These are phyloP conservation scores for Melanocharis versteri DNA, from an alignment of 2,113 vertebrate species.

Conservation along the genomic window DNA sequence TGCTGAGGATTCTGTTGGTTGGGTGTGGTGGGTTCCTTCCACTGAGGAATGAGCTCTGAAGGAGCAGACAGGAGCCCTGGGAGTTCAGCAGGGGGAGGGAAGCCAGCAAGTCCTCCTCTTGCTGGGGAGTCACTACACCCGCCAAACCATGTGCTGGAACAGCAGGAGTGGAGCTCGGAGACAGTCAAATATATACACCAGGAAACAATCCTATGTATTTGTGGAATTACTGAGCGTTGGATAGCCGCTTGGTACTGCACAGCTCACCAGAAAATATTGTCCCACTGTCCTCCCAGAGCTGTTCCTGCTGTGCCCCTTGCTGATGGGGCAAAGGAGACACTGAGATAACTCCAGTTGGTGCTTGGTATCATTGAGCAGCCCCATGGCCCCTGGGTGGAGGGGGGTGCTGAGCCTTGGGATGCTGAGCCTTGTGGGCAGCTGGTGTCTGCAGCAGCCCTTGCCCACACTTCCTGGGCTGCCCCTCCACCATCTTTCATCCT, in stretches of 20 bases:
- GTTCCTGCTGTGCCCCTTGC: not conserved
- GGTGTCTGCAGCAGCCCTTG: not conserved
- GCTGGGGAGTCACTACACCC: not conserved
- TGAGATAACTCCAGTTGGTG: not conserved
- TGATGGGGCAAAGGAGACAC: not conserved
- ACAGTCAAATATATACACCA: fast-evolving
- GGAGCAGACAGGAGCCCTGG: not conserved
- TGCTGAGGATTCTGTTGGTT: not conserved
- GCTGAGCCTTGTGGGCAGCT: not conserved
- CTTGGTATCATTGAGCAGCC: fast-evolving
- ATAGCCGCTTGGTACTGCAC: too few relatives aligned
- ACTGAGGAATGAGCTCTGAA: not conserved
- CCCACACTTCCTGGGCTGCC: fast-evolving
- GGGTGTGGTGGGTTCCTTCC: not conserved
- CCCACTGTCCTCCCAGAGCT: not conserved
- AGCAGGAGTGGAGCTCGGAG: not conserved
- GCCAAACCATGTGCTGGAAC: not conserved
- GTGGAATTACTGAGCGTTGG: not conserved
- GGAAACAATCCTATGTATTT: not conserved
- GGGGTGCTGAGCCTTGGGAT: not conserved
- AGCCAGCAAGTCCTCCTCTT: not conserved
- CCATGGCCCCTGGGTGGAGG: fast-evolving
- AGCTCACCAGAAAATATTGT: not conserved
- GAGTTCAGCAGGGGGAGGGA: not conserved
- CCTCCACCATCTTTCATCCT: fast-evolving